Conservation (phyloP, 2,888 invertebrate species). For the Anticlea derivata region DNA sequence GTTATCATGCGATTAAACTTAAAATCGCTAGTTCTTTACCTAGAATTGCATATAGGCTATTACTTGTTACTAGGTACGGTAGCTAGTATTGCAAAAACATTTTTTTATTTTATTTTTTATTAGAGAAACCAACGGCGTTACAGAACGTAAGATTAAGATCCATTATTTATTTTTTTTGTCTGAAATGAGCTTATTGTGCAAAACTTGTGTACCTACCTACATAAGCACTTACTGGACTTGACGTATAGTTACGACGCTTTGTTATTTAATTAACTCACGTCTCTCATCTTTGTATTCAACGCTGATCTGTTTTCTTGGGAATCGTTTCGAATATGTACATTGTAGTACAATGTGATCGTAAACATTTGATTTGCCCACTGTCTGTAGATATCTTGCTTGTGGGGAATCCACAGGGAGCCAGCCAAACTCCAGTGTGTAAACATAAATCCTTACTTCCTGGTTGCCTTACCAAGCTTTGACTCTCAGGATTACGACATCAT, state of each 20-base stretch:
- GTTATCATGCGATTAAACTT: too few species aligned
- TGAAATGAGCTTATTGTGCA: background rate
- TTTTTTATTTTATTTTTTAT: too few species aligned
- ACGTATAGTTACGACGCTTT: background rate
- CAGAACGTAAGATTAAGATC: too few species aligned
- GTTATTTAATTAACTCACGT: background rate
- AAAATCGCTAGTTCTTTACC: too few species aligned
- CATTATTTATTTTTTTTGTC: background rate
- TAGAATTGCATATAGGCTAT: too few species aligned
- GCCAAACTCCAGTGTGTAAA: too few species aligned
- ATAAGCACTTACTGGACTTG: background rate
- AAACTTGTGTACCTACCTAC: background rate
- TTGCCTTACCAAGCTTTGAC: constrained; percentile 5
- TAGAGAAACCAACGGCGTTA: too few species aligned
- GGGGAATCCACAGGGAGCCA: too few species aligned
- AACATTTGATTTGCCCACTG: background rate
- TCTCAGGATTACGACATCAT: too few species aligned
- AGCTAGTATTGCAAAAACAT: too few species aligned
- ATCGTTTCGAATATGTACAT: background rate
- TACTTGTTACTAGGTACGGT: too few species aligned
- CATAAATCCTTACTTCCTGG: background rate
- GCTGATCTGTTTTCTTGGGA: background rate
- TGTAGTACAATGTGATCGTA: background rate
- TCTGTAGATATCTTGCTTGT: too few species aligned
- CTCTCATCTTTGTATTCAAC: constrained; percentile 1